Conservation (phyloP, 2,888 invertebrate genomes). For the Caenorhabditis virilis region DNA sequence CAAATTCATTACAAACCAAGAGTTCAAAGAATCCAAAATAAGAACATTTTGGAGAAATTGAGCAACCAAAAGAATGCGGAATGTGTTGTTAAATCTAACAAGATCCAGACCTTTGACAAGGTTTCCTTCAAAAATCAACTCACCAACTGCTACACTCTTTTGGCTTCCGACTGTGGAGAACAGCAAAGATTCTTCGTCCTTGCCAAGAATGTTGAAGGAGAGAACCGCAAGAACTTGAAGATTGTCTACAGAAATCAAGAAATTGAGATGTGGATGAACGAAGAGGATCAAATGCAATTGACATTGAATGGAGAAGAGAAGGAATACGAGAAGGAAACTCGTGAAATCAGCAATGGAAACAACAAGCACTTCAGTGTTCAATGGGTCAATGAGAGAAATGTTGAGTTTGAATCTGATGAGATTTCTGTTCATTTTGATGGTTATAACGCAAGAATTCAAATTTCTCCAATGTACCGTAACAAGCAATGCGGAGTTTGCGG, state of each 20-base stretch:
- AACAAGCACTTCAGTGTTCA: slow-evolving; percentile 34
- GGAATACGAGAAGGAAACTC: slow-evolving; percentile 3
- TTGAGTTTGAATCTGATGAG: slow-evolving; percentile 36
- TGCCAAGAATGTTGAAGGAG: slow-evolving; percentile 65
- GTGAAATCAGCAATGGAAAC: slow-evolving; percentile 1
- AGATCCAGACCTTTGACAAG: slow-evolving; percentile 65
- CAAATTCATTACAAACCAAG: slow-evolving; percentile 36
- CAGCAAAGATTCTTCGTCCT: slow-evolving; percentile 68
- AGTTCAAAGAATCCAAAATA: slow-evolving; percentile 15
- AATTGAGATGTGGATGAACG: slow-evolving; percentile 25
- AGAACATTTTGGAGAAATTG: slow-evolving; percentile 27
- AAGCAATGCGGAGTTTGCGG: slow-evolving; percentile 67
- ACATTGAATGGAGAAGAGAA: slow-evolving; percentile 38
- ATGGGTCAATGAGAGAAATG: slow-evolving; percentile 29
- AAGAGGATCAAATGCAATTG: background rate
- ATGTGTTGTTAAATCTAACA: slow-evolving; percentile 41
- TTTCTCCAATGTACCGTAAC: slow-evolving; percentile 55
- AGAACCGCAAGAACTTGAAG: slow-evolving; percentile 46
- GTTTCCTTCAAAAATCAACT: slow-evolving; percentile 60
- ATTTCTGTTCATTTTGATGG: slow-evolving; percentile 57
- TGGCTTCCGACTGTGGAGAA: slow-evolving; percentile 70
- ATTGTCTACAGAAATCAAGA: slow-evolving; percentile 46
- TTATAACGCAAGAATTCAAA: slow-evolving; percentile 51
- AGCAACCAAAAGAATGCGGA: slow-evolving; percentile 28
- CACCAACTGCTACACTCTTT: slow-evolving; percentile 69